Conservation (phyloP, 2,113 vertebrate species). For the Ceyx cyanopectus region DNA sequence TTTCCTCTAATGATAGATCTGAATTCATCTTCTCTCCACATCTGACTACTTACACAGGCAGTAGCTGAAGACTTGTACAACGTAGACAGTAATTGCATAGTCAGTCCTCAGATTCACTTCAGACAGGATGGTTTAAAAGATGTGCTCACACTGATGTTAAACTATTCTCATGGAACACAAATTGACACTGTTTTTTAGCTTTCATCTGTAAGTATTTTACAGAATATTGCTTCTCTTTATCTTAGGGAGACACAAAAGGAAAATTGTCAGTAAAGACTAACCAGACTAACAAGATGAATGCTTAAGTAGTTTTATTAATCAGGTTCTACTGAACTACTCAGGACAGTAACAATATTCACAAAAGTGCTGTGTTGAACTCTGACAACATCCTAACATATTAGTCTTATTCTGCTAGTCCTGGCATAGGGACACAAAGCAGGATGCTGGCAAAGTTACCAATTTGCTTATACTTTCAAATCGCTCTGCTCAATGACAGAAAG, state of each 20-base stretch:
- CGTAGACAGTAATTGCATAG: background rate
- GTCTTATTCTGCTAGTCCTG: background rate
- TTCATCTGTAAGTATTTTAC: background rate
- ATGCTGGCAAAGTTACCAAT: background rate
- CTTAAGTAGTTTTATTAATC: background rate
- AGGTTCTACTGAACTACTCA: background rate
- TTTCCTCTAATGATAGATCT: background rate
- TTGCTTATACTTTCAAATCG: background rate
- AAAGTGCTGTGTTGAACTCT: background rate
- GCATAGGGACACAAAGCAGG: background rate
- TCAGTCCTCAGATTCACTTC: background rate
- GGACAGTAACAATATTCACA: background rate
- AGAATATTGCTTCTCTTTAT: background rate
- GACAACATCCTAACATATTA: background rate
- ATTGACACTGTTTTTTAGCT: background rate
- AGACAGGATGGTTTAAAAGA: background rate
- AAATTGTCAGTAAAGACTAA: background rate
- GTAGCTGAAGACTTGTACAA: background rate
- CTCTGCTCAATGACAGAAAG: accelerated
- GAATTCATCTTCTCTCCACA: background rate
- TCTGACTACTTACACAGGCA: background rate
- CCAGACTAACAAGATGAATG: background rate
- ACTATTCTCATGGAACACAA: background rate
- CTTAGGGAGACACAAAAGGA: background rate
- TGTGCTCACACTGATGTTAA: background rate